Base-by-base conservation (phyloP, 1,140 invertebrate species). In the Bombus superbus region DNA sequence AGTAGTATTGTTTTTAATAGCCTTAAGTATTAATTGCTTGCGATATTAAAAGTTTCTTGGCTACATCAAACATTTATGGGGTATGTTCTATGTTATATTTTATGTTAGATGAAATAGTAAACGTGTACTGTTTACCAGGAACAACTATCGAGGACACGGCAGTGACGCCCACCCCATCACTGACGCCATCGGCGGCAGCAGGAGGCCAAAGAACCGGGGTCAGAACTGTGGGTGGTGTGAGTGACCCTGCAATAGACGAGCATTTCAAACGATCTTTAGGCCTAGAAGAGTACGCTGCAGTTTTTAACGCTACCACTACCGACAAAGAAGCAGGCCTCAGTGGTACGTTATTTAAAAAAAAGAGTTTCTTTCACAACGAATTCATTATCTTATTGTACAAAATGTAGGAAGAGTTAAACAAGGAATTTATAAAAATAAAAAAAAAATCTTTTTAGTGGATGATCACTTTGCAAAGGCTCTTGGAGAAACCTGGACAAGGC, bases 391-490 rank as follows among this genome's bases (percentile, higher is more conserved):
- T 42, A 42, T 8, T 64, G 32, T 6, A 68, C 22, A 68, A 25
- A 25, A 38, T 2, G n/a, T 5, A 66, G 15, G 6, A 53, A 32
- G 71, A n/a, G 44, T 35, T 75, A 64, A 25, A 80, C 42, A 35
- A 47, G 53, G 22, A n/a, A 57, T 25, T 40, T 11, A 1, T 42
- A 18, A 15, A 10, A 35, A 10, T 44, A 1, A 0, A 3, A 32
- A 32, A 32, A 22, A 66, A 44, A 35, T 18, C 22, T n/a, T 92
- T 92, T 85, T 91, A 95, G 94, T 99, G 32, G 99, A 99, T 95
- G 99, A 99, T 94, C 98, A 99, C 93, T 99, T 99, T 95, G 98
- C 98, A 25, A 99, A 99, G 96, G 98, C 99, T 4, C 96, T 99
- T 10, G 98, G 98, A 2, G 98, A 99, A 86, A 99, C 98, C 0